Evolutionary conservation across 2,113 vertebrate species (phyloP), one percentile per base, ranked within the genome.

Genomic region (Apodemus speciosus): DNA sequence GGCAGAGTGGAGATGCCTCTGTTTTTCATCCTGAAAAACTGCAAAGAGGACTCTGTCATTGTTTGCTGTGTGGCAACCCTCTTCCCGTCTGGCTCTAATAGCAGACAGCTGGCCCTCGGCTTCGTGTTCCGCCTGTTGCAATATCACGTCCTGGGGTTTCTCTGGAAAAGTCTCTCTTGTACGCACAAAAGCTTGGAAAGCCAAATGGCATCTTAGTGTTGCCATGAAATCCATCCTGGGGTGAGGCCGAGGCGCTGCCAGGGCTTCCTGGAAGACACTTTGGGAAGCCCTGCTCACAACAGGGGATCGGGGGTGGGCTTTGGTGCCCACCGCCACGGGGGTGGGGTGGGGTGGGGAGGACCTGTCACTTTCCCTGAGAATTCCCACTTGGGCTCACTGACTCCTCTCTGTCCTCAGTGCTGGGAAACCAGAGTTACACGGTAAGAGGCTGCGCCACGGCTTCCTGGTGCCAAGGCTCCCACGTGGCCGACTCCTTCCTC

Each of bases 381-480:
- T 60, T 66, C 35, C n/a, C 32, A 40, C 3, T n/a, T 5, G 14
- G 15, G 21, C 89, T 96, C 56, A 94, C 20, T 1, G 38, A 2
- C 9, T 58, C 51, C 64, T 62, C 46, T 95, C 43, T 71, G 23
- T 88, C 92, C 71, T 60, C 92, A 97, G 97, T 0, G 25, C 30
- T 13, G 15, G 80, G 9, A n/a, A 53, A 49, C 4, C 11, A 2
- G 14, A 75, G 3, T 71, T 88, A 93, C 75, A 96, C n/a, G 0
- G 6, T 97, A 3, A 72, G 94, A 56, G 97, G 97, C 60, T 97
- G 97, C 2, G 75, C 76, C 0, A 73, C 97, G 0, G 53, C 89
- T 10, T 96, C 94, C 0, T 96, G 96, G 97, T 97, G 96, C 80
- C 86, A 95, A 6, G 16, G 40, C 21, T 92, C 94, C 51, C 96